A percentile compares a stretch with the other conserved stretches of the same genome.
These are phyloP conservation scores for Nannobrachium achirus DNA, from an alignment of 2,113 vertebrate species.

Conservation along the genomic window DNA sequence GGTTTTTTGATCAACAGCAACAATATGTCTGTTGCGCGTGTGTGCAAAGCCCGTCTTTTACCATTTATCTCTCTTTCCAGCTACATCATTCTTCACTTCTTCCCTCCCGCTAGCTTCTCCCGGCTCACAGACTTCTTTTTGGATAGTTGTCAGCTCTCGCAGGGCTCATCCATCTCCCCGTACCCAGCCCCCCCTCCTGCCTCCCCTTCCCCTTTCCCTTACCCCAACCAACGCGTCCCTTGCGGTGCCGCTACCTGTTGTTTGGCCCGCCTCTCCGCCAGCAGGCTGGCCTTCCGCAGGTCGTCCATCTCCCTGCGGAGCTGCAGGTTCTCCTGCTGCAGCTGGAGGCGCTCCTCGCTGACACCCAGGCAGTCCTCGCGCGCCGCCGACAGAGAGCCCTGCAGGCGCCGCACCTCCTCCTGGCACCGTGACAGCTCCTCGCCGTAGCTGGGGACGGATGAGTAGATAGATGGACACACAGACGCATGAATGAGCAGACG, in stretches of 20 bases:
- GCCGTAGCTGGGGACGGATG: constrained; percentile 73
- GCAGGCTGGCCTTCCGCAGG: constrained; percentile 80
- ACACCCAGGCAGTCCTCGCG: constrained; percentile 83
- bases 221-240: too few relatives aligned
- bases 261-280: constrained; percentile 87
- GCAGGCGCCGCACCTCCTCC: constrained; percentile 86
- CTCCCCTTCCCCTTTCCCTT: neutral
- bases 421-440: constrained; percentile 88
- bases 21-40: too few relatives aligned
- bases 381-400: constrained; percentile 81
- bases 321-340: constrained; percentile 90
- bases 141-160: neutral
- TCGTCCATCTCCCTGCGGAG: constrained; percentile 85
- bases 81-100: neutral
- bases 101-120: neutral
- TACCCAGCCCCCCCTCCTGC: neutral
- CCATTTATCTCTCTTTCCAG: neutral
- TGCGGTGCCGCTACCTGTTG: constrained; percentile 75
- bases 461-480: too few relatives aligned
- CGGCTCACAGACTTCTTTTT: neutral
- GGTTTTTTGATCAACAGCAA: too few relatives aligned
- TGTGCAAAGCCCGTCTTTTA: too few relatives aligned
- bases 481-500: neutral
- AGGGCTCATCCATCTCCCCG: neutral
- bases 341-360: constrained; percentile 89